Base-by-base conservation (phyloP, 2,797 vertebrate species). In the Phyllotis vaccarum region DNA sequence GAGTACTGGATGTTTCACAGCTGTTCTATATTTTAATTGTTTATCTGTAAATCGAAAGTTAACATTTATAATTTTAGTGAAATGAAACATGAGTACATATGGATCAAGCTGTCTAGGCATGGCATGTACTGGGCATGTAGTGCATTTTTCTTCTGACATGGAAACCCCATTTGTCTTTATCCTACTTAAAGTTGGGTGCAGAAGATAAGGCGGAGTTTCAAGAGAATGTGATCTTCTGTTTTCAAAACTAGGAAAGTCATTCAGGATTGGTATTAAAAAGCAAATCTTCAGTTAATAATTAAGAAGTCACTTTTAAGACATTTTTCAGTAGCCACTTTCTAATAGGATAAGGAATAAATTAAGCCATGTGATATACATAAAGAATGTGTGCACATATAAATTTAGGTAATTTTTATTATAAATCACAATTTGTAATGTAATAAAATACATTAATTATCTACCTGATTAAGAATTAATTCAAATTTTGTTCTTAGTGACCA, bases 321-420 rank as follows among this genome's bases (percentile, higher is more conserved):
- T 81, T 90, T 94, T 95, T 89, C 27, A 93, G 34, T 96, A 74
- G 72, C 8, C 14, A 34, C 74, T 62, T 93, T 95, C 96, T 92
- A 82, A 90, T 95, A 92, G 40, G 27, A 43, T 82, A 31, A 90
- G 31, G n/a, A 83, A 43, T 91, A 90, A 79, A 37, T 89, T 90
- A 93, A 95, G 13, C 49, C n/a, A 54, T 88, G 82, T 7, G 68
- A 9, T 43, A n/a, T 87, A 64, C 8, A 8, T 46, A 43, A 92
- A 94, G 58, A 82, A 27, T 79, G 89, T 72, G 24, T 76, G 5
- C 14, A 46, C 89, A 8, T 94, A 62, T 85, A 96, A 90, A 62
- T 95, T 81, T 93, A 46, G 19, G 0, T 58, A 49, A 72, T 86
- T 96, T 97, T 91, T 94, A 19, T 49, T 72, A 21, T 17, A 10